phyloP scores from a whole-genome alignment of 2,888 invertebrate species.

The Quadroppia sp. region DNA sequence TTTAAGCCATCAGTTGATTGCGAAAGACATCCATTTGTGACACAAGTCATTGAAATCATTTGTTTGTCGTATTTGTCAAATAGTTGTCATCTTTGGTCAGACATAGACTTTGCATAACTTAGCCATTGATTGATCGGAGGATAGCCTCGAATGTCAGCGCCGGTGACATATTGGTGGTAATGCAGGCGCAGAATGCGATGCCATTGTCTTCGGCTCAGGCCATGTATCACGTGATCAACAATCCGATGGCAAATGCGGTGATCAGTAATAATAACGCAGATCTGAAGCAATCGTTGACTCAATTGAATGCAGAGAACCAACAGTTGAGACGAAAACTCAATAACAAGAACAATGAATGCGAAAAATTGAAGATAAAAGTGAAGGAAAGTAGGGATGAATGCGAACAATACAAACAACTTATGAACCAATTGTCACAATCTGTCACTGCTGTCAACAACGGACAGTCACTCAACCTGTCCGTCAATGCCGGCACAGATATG shows the following conservation, averaged over 20 bases:
- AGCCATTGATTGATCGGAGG: background rate
- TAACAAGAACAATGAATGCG: conserved; percentile 31
- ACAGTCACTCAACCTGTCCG: background rate
- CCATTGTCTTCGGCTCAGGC: conserved; percentile 19
- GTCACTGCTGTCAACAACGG: background rate
- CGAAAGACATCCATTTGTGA: background rate
- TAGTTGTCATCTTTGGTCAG: no score
- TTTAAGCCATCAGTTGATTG: background rate
- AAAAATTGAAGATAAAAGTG: conserved; percentile 24
- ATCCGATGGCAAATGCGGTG: conserved; percentile 33
- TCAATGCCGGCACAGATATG: background rate
- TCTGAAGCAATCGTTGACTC: conserved; percentile 10
- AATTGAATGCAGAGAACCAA: conserved; percentile 29
- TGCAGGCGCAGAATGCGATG: conserved; percentile 20
- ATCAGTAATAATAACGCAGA: conserved; percentile 16
- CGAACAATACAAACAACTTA: conserved; percentile 33
- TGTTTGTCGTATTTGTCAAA: background rate
- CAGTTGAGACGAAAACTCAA: conserved; percentile 32
- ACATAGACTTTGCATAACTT: no score
- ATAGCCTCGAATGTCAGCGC: background rate
- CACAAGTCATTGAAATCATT: background rate
- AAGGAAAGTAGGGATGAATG: conserved; percentile 22
- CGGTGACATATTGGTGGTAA: background rate
- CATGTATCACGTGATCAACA: conserved; percentile 35
- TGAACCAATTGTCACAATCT: conserved; percentile 28